Conservation (phyloP, 2,888 invertebrate species). For the Lasioglossum pauxillum region DNA sequence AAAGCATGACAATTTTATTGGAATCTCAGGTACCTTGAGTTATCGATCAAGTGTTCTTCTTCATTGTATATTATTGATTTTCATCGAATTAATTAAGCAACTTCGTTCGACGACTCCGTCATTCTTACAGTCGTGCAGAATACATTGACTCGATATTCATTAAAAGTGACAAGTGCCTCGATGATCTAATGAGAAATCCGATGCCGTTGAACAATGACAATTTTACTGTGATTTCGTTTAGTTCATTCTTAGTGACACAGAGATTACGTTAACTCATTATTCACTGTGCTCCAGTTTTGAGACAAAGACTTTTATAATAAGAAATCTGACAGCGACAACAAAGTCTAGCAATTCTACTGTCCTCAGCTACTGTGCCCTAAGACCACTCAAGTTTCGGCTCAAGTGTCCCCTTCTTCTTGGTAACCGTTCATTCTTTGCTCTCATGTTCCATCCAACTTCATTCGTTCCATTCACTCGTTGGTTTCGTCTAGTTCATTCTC, state of each 20-base stretch:
- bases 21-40: not conserved
- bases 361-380: not conserved
- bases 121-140: not conserved
- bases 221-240: not conserved
- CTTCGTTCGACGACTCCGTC: not conserved
- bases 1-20: not conserved
- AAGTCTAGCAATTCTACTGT: not conserved
- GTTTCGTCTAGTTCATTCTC: not conserved
- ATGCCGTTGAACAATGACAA: not conserved
- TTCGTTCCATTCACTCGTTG: not conserved
- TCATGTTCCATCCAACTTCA: not conserved
- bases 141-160: not conserved
- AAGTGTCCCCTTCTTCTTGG: not conserved
- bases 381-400: too few relatives aligned
- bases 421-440: not conserved
- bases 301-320: not conserved
- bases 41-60: not conserved
- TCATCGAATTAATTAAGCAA: not conserved
- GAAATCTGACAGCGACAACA: not conserved
- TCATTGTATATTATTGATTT: not conserved
- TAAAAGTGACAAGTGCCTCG: not conserved
- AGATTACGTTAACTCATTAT: not conserved
- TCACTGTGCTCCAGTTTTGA: not conserved
- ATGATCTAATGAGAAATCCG: not conserved
- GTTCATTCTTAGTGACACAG: not conserved